These are phyloP conservation scores for Bucorvus abyssinicus DNA, from an alignment of 2,797 vertebrate species.

Conservation along the genomic window DNA sequence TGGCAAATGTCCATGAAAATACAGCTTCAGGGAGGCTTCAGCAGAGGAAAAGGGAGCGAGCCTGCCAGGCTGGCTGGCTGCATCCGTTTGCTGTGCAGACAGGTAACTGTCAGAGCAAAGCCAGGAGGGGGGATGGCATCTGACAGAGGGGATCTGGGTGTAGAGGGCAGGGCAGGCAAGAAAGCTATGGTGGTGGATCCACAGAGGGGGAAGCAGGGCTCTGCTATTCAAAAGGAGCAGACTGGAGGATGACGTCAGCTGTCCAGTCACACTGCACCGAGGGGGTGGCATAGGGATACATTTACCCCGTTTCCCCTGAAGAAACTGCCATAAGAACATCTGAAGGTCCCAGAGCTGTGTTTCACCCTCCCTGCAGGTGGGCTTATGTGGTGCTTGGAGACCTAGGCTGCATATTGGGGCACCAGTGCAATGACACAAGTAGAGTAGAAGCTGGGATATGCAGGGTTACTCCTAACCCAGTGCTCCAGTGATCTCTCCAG, in stretches of 20 bases:
- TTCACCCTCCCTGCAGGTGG: background rate
- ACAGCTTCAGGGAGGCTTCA: background rate
- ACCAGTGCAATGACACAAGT: background rate
- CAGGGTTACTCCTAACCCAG: background rate
- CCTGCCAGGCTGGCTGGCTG: background rate
- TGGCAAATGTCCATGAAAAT: background rate
- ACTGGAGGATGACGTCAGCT: background rate
- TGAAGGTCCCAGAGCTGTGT: background rate
- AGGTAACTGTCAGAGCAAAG: background rate
- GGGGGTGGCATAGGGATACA: accelerated
- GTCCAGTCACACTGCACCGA: background rate
- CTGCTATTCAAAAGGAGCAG: background rate
- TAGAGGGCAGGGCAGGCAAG: accelerated
- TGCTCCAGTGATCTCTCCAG: background rate
- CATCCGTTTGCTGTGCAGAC: accelerated
- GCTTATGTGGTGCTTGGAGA: background rate
- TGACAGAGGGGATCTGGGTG: background rate
- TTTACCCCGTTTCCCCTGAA: background rate
- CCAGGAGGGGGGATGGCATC: background rate
- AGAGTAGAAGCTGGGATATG: background rate
- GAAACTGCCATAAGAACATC: background rate
- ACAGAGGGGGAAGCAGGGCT: background rate
- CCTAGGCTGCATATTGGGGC: background rate
- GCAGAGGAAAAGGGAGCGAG: background rate
- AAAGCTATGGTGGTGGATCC: background rate